Conservation (phyloP, 2,113 vertebrate genomes). For the Nothocercus julius region DNA sequence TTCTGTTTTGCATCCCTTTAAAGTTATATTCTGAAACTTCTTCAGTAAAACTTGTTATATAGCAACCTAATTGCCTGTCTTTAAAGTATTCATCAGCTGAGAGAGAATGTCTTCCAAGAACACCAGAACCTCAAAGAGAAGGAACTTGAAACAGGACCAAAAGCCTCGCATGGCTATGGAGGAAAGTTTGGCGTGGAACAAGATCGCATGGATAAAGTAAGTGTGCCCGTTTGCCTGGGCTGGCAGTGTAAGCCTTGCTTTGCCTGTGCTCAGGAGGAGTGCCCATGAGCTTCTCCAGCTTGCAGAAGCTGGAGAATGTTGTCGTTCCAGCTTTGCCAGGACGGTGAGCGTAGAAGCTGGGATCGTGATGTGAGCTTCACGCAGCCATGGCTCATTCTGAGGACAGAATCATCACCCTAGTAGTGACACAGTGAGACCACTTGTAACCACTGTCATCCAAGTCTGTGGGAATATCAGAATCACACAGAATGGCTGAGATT, state of each 20-base stretch:
- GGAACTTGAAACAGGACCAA: conserved; percentile 87
- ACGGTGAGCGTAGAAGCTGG: neutral
- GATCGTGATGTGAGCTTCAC: neutral
- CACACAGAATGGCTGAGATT: too few species aligned
- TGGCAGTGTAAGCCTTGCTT: neutral
- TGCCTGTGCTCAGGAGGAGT: neutral
- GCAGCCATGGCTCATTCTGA: neutral
- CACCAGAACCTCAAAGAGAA: conserved; percentile 90
- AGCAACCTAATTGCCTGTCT: neutral
- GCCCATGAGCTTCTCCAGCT: neutral
- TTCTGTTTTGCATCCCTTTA: conserved; percentile 1
- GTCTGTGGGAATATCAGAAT: neutral
- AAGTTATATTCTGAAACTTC: neutral
- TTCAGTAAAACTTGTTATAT: neutral
- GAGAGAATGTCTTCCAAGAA: conserved; percentile 90
- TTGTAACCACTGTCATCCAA: neutral
- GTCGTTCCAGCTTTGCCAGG: neutral
- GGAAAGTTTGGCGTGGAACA: conserved; percentile 94
- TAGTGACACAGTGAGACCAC: neutral
- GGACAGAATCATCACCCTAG: neutral
- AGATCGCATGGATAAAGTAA: conserved; percentile 96
- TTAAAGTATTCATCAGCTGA: conserved; percentile 87
- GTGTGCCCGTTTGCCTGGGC: neutral
- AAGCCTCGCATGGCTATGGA: conserved; percentile 93
- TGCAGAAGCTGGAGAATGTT: neutral